These are phyloP conservation scores for Criorhina ranunculi DNA, from an alignment of 2,888 invertebrate species.

Conservation along the genomic window DNA sequence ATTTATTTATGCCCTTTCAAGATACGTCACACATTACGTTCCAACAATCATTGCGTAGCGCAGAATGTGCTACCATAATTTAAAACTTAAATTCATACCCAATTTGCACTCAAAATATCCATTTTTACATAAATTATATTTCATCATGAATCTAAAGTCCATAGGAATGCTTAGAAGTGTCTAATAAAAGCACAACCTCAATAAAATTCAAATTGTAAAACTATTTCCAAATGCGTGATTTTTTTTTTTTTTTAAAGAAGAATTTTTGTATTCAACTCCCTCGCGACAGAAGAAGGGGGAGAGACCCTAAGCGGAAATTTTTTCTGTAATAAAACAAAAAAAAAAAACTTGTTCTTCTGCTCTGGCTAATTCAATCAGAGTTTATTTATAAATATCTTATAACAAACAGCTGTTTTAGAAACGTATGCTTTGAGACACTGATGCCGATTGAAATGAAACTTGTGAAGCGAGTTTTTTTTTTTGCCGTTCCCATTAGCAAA, in stretches of 20 bases:
- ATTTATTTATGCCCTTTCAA: conserved; percentile 7
- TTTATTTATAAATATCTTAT: conserved; percentile 57
- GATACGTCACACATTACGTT: conserved; percentile 25
- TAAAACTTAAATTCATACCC: conserved; percentile 7
- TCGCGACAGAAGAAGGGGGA: not conserved
- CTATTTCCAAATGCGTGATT: conserved; percentile 29
- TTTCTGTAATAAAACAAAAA: conserved; percentile 8
- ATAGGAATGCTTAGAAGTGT: conserved; percentile 12
- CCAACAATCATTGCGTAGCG: not conserved
- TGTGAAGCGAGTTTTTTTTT: conserved; percentile 39
- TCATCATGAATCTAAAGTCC: conserved; percentile 38
- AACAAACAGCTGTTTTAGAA: conserved; percentile 56
- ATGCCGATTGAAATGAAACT: conserved; percentile 23
- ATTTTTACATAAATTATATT: conserved; percentile 28
- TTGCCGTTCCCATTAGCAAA: conserved; percentile 36
- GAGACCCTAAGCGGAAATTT: conserved; percentile 16
- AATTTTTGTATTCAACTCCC: conserved; percentile 35
- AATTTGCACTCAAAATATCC: not conserved
- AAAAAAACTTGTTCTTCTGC: conserved; percentile 31
- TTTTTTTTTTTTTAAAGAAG: not conserved
- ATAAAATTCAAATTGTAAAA: conserved; percentile 29
- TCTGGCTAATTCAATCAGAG: conserved; percentile 56
- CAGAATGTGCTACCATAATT: not conserved
- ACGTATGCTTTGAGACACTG: conserved; percentile 10
- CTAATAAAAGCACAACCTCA: conserved; percentile 21